Base-by-base conservation (phyloP, 2,797 vertebrate species). In the Mus caroli region DNA sequence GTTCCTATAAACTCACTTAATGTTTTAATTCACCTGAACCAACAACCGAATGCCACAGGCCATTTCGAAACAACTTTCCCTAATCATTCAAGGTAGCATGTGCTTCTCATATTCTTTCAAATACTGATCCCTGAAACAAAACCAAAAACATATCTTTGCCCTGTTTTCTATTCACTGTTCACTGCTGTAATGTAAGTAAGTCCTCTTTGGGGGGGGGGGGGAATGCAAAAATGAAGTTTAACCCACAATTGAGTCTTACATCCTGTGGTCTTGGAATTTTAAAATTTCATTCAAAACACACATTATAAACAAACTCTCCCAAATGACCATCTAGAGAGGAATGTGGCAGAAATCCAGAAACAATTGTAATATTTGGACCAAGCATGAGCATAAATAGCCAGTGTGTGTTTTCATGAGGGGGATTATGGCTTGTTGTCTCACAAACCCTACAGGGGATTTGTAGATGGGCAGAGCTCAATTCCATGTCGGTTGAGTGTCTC, bases 321-420 rank as follows among this genome's bases (percentile, higher is more conserved):
- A 97, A 98, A 98, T 98, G 97, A 98, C 97, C 94, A 98, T 98
- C 97, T 96, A 97, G 97, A 98, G 96, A 98, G 96, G 97, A 94
- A 97, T 93, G 93, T 98, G 98, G 98, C 98, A 98, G 97, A 97
- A 95, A 97, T 98, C 98, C 98, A 98, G 97, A 96, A 97, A 98
- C 94, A 94, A 97, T 97, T 98, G 98, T 98, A 98, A 98, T 98
- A 96, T 96, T 98, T 83, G 92, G 97, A 98, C 98, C 83, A 79
- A 97, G 94, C 96, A 95, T 2, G 26, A 98, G 93, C 96, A 98
- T 97, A 98, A 98, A 98, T 97, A 96, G 97, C 97, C 88, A 97
- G 95, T 73, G 97, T 97, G 92, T 96, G 98, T 96, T 97, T 98
- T 97, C 96, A 98, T 96, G 97, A 86, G 92, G 95, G 95, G 58